Percentiles rank a stretch among this genome's conserved stretches.
phyloP scores from a whole-genome alignment of 1,140 invertebrate genomes.

The Arion vulgaris region DNA sequence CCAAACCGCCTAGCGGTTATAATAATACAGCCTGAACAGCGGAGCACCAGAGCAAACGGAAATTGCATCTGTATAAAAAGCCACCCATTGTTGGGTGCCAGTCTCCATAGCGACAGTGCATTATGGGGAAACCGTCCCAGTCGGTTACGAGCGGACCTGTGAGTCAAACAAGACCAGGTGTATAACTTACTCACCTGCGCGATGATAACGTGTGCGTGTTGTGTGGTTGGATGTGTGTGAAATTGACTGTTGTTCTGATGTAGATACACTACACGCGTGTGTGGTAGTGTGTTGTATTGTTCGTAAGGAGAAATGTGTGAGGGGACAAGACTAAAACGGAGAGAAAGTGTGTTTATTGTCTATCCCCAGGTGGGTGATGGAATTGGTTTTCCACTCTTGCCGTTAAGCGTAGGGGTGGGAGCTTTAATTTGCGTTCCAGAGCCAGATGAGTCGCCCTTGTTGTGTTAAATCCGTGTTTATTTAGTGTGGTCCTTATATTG shows the following conservation, averaged over 20 bases:
- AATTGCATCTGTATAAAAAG: conserved; percentile 9
- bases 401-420: no score
- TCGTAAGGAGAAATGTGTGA: neutral
- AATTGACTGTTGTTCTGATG: neutral
- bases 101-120: neutral
- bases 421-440: no score
- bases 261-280: neutral
- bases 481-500: no score
- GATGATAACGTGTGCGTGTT: neutral
- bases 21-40: neutral
- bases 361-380: no score
- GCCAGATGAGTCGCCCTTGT: no score
- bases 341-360: neutral
- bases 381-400: no score
- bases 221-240: neutral
- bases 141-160: neutral
- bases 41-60: neutral
- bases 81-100: neutral
- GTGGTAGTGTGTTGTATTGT: neutral
- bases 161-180: neutral
- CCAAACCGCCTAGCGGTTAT: neutral
- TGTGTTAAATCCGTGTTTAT: no score
- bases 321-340: neutral
- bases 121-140: neutral
- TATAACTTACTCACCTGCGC: neutral